Evolutionary conservation across 2,797 vertebrate genomes (phyloP), one percentile per base, ranked within the genome.

Genomic region (Lophius americanus): DNA sequence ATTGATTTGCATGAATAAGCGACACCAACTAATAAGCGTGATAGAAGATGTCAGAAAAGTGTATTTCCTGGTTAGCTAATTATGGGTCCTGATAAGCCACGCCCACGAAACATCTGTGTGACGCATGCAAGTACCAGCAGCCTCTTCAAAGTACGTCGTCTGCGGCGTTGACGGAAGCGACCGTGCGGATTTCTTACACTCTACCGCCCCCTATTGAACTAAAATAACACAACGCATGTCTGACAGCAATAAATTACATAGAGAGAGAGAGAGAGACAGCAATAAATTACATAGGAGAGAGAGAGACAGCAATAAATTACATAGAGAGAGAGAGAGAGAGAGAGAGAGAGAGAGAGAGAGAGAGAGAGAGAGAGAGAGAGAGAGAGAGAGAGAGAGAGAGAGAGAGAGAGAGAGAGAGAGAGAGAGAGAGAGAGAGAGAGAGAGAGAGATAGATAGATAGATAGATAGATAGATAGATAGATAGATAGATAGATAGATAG

Each of bases 191-290:
- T 81, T 65, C 32, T 88, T 85, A 60, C 85, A 8, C 74, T 62
- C 57, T 60, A 75, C 8, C 86, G 47, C 82, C 89, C 84, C 61
- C 93, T 92, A 72, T 90, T 47, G 93, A 14, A 2, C 4, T 0
- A 58, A 7, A 4, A 11, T 38, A 53, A 23, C 23, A 23, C 23
- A 23, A 23, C 23, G 23, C 23, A 23, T 23, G 2, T 2, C 23
- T 23, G 23, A 23, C 23, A 23, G 23, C 23, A 13, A 53, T n/a
- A 10, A 36, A 38, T 9, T 50, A 32, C 14, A 50, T 54, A 10
- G 51, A 38, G 4, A 38, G 5, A 54, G 39, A 38, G 36, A 54
- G 39, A 54, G 52, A 54, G 33, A 32, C 11, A 53, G n/a, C 37
- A 36, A 38, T 14, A 53, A 36, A 38, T n/a, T n/a, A n/a, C n/a